Evolutionary conservation across 2,888 invertebrate species (phyloP), one percentile per base, ranked within the genome.

Genomic region (Amphipoea lucens): DNA sequence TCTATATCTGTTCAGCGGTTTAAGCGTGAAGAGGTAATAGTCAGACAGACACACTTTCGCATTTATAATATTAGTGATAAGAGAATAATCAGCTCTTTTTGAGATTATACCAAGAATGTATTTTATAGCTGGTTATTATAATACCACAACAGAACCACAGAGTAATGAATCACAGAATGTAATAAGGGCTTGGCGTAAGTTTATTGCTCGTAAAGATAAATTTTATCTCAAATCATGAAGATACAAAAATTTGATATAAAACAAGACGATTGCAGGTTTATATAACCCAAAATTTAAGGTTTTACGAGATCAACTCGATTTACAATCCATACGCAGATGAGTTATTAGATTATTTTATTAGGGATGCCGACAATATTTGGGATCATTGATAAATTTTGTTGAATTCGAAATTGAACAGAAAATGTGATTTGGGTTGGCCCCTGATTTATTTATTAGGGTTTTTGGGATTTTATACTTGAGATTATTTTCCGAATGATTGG

Each of bases 171-270:
- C 71, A 72, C 72, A 74, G 29, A 81, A 79, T 67, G 57, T 70
- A 77, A 79, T 84, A 88, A 71, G 66, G 57, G 65, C 14, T 62
- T 62, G 62, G 29, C n/a, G 57, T 69, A 66, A 78, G 65, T 85
- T 88, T 84, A 87, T 87, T 76, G 81, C 45, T 74, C 66, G 54
- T 89, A 84, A 89, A 80, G 78, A 79, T 82, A 82, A 74, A 82
- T 70, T 79, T 80, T 57, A 74, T 75, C 73, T 70, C 78, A 77
- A 86, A 83, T 78, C 67, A 79, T 72, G 42, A 74, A 79, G 57
- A 76, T 78, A 78, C 54, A 54, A 70, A 78, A 72, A 75, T 82
- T 84, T 78, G 23, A 36, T 81, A 70, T 66, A 60, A 72, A 69
- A 48, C 72, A 65, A 62, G n/a, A 42, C 60, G 54, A 75, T 79